phyloP scores from a whole-genome alignment of 2,888 invertebrate genomes.

The Cerastoderma edule region DNA sequence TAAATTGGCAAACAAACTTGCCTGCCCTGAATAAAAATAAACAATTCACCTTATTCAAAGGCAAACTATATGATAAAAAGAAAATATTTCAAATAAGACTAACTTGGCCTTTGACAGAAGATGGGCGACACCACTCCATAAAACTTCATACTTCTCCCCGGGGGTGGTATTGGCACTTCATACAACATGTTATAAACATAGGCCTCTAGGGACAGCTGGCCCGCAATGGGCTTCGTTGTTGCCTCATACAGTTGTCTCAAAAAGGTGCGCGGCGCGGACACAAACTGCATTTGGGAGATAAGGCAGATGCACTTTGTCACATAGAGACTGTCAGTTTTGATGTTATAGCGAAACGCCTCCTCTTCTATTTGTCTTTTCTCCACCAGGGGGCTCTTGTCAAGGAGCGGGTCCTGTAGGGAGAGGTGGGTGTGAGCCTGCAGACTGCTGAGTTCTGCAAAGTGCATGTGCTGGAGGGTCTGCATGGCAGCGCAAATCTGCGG shows the following conservation, averaged over 20 bases:
- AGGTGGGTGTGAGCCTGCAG: slow-evolving; percentile 71
- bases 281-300: slow-evolving; percentile 94
- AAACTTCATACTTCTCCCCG: slow-evolving; percentile 92
- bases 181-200: slow-evolving; percentile 97
- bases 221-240: slow-evolving; percentile 70
- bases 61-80: background rate
- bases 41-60: background rate
- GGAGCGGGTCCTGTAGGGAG: slow-evolving; percentile 54
- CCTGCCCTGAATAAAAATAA: no score
- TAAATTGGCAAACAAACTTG: no score
- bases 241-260: slow-evolving; percentile 78
- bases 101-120: slow-evolving; percentile 82
- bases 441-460: slow-evolving; percentile 79
- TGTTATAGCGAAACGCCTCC: slow-evolving; percentile 88
- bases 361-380: slow-evolving; percentile 44
- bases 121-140: slow-evolving; percentile 84
- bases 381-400: slow-evolving; percentile 55
- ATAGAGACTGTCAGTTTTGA: slow-evolving; percentile 95
- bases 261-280: slow-evolving; percentile 71
- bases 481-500: slow-evolving; percentile 96
- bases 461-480: slow-evolving; percentile 94
- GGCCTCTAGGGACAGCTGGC: slow-evolving; percentile 90
- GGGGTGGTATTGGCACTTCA: slow-evolving; percentile 95
- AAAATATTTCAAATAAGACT: slow-evolving; percentile 43
- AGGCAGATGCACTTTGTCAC: slow-evolving; percentile 98